Evolutionary conservation across 2,113 vertebrate species (phyloP), one percentile per base, ranked within the genome.

Genomic region (Cynopterus brachyotis): DNA sequence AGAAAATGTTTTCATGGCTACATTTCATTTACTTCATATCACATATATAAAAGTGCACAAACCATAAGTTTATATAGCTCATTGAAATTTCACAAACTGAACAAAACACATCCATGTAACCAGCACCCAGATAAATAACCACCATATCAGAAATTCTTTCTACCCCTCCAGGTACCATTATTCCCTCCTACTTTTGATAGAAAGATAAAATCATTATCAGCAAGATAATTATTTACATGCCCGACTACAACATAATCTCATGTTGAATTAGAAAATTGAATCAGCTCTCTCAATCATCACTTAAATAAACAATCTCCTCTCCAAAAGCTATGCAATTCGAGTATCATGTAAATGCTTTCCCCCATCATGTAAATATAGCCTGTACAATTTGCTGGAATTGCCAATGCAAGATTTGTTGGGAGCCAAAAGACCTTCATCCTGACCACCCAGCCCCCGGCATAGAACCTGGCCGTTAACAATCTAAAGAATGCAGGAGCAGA

Each of bases 181-280:
- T 87, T 64, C 62, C n/a, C 19, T 73, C 79, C 35, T 88, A n/a
- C 17, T 89, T 86, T 86, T 86, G 22, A 82, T 70, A 91, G 42
- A 89, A 81, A 59, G 50, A 93, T 76, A 88, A 81, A 90, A 64
- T 13, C 24, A 76, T 96, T 19, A 66, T 45, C 47, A 3, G 7
- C 70, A n/a, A 83, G 35, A 22, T 76, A 92, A 72, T 75, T 86
- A 79, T 95, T 96, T 96, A 75, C 84, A 97, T 96, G 57, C 32
- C 22, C 9, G 70, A 82, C 60, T 42, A 60, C 92, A 66, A 73
- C 42, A 87, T 32, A 79, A 53, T 78, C 87, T 83, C 87, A 13
- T 9, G n/a, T 88, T 75, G 60, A 81, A 82, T 92, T 75, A 94
- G 45, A 28, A 95, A 96, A 95, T 90, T 80, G 81, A 97, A 97